Evolutionary conservation across 2,113 vertebrate genomes (phyloP).

Genomic region (Alethe castanea): DNA sequence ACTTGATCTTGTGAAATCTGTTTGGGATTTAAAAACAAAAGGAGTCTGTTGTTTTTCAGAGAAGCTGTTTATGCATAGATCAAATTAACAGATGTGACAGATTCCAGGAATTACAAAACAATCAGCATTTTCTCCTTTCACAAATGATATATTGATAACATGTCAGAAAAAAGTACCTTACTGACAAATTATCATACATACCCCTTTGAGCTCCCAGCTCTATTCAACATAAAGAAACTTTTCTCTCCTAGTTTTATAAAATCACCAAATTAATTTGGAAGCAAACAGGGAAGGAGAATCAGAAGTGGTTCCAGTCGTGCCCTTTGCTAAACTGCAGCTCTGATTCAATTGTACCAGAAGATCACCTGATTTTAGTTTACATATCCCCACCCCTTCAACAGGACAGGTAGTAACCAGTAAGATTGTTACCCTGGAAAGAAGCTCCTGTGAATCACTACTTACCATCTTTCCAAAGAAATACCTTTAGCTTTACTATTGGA

Average conservation of each 20-base stretch:
- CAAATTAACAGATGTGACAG: neutral
- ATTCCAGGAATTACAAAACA: neutral
- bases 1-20: constrained; percentile 86
- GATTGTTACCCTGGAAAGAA: neutral
- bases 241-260: neutral
- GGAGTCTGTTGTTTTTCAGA: neutral
- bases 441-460: neutral
- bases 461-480: neutral
- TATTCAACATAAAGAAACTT: neutral
- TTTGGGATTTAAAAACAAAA: neutral
- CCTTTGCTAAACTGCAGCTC: neutral
- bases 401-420: neutral
- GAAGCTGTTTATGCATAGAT: neutral
- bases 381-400: neutral
- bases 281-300: neutral
- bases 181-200: neutral
- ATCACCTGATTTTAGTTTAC: neutral
- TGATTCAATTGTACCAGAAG: neutral
- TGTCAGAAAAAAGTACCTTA: neutral
- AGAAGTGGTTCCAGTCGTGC: rapidly evolving
- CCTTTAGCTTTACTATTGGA: neutral
- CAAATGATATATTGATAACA: rapidly evolving
- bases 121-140: neutral
- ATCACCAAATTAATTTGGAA: neutral
- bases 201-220: neutral